A percentile compares a stretch with the other conserved stretches of the same genome.
phyloP scores from a whole-genome alignment of 2,888 invertebrate species.

The Ochropacha duplaris region DNA sequence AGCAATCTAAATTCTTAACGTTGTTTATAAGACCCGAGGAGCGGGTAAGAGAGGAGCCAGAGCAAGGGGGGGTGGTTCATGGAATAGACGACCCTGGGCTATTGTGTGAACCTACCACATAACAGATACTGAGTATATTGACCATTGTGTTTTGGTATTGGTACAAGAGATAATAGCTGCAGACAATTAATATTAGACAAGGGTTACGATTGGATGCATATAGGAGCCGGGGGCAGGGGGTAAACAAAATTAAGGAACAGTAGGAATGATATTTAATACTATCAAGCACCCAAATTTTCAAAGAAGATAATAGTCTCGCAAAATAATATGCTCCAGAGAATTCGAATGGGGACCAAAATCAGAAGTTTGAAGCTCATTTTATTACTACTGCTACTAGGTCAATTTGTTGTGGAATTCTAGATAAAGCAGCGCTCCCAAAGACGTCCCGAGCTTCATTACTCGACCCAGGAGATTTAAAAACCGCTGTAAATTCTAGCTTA shows the following conservation, averaged over 20 bases:
- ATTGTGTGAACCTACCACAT: conserved; percentile 7
- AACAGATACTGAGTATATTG: neutral
- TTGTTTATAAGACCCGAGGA: conserved; percentile 33
- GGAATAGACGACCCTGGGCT: conserved; percentile 6
- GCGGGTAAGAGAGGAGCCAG: neutral
- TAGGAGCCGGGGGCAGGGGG: no score
- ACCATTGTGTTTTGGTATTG: conserved; percentile 4
- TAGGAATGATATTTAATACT: no score
- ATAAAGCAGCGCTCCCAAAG: neutral
- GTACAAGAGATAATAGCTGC: neutral
- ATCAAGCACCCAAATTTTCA: no score
- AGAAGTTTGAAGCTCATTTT: neutral
- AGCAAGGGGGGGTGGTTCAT: neutral
- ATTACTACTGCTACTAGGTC: neutral
- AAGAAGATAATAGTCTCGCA: no score
- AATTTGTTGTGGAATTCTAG: neutral
- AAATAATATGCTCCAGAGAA: no score
- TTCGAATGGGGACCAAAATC: neutral
- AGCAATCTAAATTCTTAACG: conserved; percentile 62
- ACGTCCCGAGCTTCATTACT: neutral
- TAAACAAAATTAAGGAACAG: no score
- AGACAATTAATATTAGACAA: neutral
- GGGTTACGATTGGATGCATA: neutral
- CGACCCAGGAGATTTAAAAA: neutral
- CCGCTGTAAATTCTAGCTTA: neutral